Percentiles rank a stretch among this genome's conserved stretches.
Conservation (phyloP, 2,797 vertebrate genomes). For the Squalus acanthias region DNA sequence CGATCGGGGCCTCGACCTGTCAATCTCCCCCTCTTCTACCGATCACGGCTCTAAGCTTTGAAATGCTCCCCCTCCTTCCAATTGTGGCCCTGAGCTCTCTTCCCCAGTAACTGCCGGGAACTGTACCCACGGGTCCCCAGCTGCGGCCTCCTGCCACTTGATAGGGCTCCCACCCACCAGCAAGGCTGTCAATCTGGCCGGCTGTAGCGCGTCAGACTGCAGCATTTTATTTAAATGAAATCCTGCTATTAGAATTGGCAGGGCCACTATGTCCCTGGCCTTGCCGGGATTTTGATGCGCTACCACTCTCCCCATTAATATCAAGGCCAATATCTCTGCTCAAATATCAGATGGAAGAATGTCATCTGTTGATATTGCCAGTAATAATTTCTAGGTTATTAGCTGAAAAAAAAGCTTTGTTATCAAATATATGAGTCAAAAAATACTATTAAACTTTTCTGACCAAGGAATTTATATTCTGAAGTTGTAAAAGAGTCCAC, state of each 20-base stretch:
- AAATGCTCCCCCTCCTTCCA: neutral
- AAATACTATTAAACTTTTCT: neutral
- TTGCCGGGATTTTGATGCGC: neutral
- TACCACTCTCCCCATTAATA: neutral
- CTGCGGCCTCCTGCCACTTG: too few relatives aligned
- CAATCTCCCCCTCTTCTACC: too few relatives aligned
- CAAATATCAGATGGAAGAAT: neutral
- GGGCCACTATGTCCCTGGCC: neutral
- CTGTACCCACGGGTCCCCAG: neutral
- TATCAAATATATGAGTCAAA: neutral
- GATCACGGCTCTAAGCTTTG: neutral
- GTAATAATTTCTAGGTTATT: neutral
- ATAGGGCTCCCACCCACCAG: neutral
- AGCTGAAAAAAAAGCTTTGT: neutral
- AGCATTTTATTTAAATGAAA: neutral
- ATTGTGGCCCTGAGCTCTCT: neutral
- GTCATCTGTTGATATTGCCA: neutral
- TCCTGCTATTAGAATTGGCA: neutral
- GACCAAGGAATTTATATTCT: neutral
- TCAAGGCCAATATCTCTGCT: neutral
- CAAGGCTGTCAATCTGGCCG: neutral
- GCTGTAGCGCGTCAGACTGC: neutral
- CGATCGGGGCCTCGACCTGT: too few relatives aligned
- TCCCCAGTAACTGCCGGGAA: neutral
- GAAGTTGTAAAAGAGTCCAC: neutral